Evolutionary conservation across 2,888 invertebrate genomes (phyloP).

Genomic region (Aporophyla nigra): DNA sequence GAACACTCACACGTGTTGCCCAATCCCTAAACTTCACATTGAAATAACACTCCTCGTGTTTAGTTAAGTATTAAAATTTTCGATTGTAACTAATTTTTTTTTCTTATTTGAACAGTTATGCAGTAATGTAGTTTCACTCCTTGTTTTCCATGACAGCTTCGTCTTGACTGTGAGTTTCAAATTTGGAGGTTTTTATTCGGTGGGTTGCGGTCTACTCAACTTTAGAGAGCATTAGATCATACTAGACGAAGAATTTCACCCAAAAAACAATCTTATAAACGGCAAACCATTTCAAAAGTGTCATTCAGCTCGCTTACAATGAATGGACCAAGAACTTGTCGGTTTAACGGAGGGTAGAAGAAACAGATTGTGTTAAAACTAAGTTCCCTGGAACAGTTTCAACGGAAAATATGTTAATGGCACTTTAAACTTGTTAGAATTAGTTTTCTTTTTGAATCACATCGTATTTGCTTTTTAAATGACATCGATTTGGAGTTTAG

Average conservation of each 20-base stretch:
- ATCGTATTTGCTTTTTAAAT: slow-evolving; percentile 60
- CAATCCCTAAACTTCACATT: no score
- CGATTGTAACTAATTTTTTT: no score
- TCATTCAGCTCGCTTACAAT: slow-evolving; percentile 58
- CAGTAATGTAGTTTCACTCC: no score
- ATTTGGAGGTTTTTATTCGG: no score
- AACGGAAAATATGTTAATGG: slow-evolving; percentile 73
- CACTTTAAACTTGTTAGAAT: slow-evolving; percentile 72
- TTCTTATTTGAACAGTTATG: no score
- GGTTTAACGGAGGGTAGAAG: slow-evolving; percentile 64
- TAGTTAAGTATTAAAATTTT: no score
- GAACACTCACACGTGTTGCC: no score
- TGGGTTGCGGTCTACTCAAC: no score
- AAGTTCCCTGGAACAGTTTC: slow-evolving; percentile 67
- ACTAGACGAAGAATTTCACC: neutral
- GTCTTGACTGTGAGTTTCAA: no score
- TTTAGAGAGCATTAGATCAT: neutral
- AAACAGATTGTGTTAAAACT: slow-evolving; percentile 72
- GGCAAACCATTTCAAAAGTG: slow-evolving; percentile 39
- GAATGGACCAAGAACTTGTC: slow-evolving; percentile 61
- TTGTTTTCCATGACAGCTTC: no score
- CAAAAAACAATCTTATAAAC: slow-evolving; percentile 13
- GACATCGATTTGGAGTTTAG: slow-evolving; percentile 54
- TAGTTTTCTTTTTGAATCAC: slow-evolving; percentile 70
- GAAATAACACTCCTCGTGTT: no score